phyloP scores from a whole-genome alignment of 1,140 invertebrate genomes.

The Drosophila subobscura region DNA sequence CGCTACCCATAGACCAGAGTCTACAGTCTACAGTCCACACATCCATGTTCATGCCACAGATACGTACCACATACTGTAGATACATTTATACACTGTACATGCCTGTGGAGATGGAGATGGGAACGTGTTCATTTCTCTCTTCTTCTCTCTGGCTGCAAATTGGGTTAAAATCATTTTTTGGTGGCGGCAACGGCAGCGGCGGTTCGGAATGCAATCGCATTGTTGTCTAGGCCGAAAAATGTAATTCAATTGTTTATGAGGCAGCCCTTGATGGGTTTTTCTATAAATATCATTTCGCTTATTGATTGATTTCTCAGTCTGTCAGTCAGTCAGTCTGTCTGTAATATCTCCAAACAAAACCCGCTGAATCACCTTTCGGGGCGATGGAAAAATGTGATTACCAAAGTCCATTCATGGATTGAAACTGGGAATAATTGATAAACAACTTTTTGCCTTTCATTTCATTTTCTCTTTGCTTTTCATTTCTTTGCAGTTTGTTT shows the following conservation, averaged over 20 bases:
- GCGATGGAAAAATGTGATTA: background rate
- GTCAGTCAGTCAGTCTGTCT: background rate
- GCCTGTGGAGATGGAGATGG: constrained; percentile 1
- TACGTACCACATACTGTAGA: constrained; percentile 12
- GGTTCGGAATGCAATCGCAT: constrained; percentile 46
- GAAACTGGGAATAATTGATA: constrained; percentile 37
- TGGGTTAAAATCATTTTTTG: constrained; percentile 42
- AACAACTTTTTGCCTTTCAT: constrained; percentile 25
- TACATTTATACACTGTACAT: constrained; percentile 1
- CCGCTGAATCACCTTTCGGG: constrained; percentile 3
- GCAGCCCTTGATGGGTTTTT: constrained; percentile 39
- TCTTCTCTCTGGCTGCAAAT: constrained; percentile 29
- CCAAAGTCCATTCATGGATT: constrained; percentile 22
- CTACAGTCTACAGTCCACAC: background rate
- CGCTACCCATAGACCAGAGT: no score
- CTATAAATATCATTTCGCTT: constrained; percentile 27
- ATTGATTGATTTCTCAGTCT: constrained; percentile 51
- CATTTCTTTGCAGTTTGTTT: constrained; percentile 5
- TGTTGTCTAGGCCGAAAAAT: constrained; percentile 27
- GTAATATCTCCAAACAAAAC: constrained; percentile 1
- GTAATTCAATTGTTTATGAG: constrained; percentile 52
- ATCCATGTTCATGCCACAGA: constrained; percentile 37
- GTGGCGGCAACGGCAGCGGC: background rate
- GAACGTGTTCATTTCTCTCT: constrained; percentile 9
- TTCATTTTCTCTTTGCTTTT: constrained; percentile 12